A percentile compares a stretch with the other conserved stretches of the same genome.
Conservation (phyloP, 2,797 vertebrate genomes). For the Paramormyrops hopkinsi region DNA sequence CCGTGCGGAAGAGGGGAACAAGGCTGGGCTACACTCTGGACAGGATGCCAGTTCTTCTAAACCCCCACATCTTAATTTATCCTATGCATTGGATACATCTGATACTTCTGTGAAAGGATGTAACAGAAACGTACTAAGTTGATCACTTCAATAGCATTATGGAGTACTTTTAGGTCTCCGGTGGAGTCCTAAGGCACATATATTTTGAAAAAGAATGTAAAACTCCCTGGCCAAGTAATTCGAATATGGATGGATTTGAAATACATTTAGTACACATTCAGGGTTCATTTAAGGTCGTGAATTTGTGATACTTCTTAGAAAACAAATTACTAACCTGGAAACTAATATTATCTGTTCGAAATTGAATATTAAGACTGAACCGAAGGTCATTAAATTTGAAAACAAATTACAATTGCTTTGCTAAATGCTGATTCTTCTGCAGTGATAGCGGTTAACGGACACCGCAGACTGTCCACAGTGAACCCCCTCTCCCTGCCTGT, state of each 20-base stretch:
- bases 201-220: not conserved
- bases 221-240: not conserved
- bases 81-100: not conserved
- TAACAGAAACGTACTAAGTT: not conserved
- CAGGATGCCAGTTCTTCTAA: not conserved
- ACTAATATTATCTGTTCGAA: not conserved
- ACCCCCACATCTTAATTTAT: not conserved
- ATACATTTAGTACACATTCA: not conserved
- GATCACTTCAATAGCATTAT: not conserved
- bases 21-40: not conserved
- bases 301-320: not conserved
- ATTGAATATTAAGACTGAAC: not conserved
- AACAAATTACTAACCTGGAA: not conserved
- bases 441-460: not conserved
- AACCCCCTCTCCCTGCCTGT: slow-evolving; percentile 10
- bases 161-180: not conserved
- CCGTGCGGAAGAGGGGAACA: not conserved
- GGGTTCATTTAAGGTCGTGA: not conserved
- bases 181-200: not conserved
- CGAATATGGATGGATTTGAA: not conserved
- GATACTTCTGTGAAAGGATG: not conserved
- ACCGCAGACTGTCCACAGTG: not conserved
- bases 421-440: slow-evolving; percentile 1
- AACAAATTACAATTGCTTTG: not conserved
- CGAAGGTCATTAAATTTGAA: not conserved